Percentiles rank a stretch among this genome's conserved stretches.
phyloP scores from a whole-genome alignment of 2,888 invertebrate species.

The Toxonevra muliebris region DNA sequence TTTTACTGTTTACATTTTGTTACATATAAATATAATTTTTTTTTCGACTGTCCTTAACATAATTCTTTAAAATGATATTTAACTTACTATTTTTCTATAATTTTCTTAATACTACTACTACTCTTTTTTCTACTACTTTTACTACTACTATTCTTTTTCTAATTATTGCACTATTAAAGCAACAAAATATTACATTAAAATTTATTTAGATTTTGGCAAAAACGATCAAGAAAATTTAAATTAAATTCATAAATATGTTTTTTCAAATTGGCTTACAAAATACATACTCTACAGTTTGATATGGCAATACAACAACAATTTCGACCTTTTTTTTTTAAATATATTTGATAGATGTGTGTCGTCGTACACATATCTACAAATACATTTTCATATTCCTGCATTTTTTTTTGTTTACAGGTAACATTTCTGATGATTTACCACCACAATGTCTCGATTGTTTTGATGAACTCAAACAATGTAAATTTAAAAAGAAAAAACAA shows the following conservation, averaged over 20 bases:
- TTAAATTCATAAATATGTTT: neutral
- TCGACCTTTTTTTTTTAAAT: neutral
- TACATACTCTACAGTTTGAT: neutral
- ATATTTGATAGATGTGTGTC: slow-evolving; percentile 14
- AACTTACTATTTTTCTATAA: neutral
- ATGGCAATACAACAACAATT: slow-evolving; percentile 23
- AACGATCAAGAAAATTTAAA: neutral
- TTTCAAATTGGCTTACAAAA: slow-evolving; percentile 12
- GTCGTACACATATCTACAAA: slow-evolving; percentile 4
- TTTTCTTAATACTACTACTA: neutral
- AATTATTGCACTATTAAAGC: neutral
- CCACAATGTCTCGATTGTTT: slow-evolving; percentile 40
- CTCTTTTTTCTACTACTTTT: neutral
- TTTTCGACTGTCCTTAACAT: neutral
- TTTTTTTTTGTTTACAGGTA: slow-evolving; percentile 39
- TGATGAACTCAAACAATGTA: slow-evolving; percentile 42
- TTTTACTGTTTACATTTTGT: slow-evolving; percentile 3
- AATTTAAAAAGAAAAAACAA: slow-evolving; percentile 42
- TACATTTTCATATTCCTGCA: neutral
- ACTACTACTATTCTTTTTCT: neutral
- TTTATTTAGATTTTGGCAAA: too few relatives aligned
- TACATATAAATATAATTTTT: neutral
- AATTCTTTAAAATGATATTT: slow-evolving; percentile 6
- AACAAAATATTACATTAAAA: neutral
- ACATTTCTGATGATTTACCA: slow-evolving; percentile 38